Evolutionary conservation across 2,113 vertebrate species (phyloP).

Genomic region (Pelusios castaneus): DNA sequence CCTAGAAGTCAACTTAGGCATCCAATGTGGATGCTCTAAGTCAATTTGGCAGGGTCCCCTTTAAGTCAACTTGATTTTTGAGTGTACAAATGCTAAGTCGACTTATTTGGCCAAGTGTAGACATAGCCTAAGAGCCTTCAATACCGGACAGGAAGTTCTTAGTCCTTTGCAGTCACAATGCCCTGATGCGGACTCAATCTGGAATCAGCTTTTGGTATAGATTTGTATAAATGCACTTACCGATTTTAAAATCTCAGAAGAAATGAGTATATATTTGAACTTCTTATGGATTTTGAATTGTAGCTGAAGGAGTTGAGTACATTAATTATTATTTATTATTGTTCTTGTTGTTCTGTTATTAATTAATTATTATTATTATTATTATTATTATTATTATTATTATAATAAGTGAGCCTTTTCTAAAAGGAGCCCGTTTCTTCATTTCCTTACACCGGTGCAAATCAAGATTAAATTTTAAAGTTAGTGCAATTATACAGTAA

Average conservation of each 20-base stretch:
- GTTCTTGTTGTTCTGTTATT: too few species aligned
- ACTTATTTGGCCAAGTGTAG: too few species aligned
- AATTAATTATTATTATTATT: neutral
- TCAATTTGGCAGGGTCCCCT: too few species aligned
- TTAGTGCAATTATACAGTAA: constrained; percentile 5
- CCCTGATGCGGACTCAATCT: neutral
- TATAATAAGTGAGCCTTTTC: constrained; percentile 4
- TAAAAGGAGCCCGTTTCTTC: accelerated
- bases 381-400: neutral
- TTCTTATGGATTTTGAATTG: neutral
- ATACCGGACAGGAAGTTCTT: neutral
- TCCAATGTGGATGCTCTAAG: too few species aligned
- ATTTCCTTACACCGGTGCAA: constrained; percentile 11
- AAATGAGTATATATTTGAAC: neutral
- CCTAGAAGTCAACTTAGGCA: too few species aligned
- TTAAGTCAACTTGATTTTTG: too few species aligned
- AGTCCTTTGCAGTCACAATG: neutral
- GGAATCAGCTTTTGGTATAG: neutral
- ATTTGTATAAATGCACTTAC: neutral
- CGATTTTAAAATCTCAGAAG: neutral
- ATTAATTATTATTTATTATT: neutral
- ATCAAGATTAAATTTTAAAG: neutral
- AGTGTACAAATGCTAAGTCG: too few species aligned
- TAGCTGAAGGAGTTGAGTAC: neutral
- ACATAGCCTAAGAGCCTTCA: too few species aligned